Conservation (phyloP, 64 coral and sea anemone genomes). For the Actinia tenebrosa region DNA sequence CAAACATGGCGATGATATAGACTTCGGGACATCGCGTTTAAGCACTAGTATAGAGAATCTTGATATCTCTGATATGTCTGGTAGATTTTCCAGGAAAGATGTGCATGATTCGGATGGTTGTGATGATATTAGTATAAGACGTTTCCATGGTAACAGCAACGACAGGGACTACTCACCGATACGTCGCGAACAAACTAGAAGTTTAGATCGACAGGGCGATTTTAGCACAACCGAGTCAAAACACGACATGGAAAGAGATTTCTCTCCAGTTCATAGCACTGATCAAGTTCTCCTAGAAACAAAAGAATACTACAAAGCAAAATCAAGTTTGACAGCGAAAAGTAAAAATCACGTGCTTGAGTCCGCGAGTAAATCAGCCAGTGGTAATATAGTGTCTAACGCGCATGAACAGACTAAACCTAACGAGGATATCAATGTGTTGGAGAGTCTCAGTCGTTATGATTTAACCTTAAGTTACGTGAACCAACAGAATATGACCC, state of each 20-base stretch:
- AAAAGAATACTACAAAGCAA: slow-evolving; percentile 13
- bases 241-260: not conserved
- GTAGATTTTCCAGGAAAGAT: not conserved
- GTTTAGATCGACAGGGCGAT: not conserved
- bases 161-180: slow-evolving; percentile 60
- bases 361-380: not conserved
- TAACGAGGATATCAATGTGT: slow-evolving; percentile 41
- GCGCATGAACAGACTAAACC: not conserved
- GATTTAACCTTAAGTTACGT: slow-evolving; percentile 86
- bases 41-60: not conserved
- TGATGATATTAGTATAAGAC: not conserved
- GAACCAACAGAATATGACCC: slow-evolving; percentile 77
- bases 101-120: not conserved
- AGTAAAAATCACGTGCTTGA: not conserved
- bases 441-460: slow-evolving; percentile 53
- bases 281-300: slow-evolving; percentile 6
- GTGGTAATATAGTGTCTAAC: not conserved
- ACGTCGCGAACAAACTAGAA: not conserved
- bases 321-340: not conserved
- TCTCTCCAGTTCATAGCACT: not conserved
- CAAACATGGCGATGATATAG: not conserved
- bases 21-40: slow-evolving; percentile 15
- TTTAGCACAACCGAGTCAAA: slow-evolving; percentile 15
- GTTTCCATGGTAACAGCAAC: not conserved
- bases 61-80: slow-evolving; percentile 10